Conservation (phyloP, 1,140 invertebrate genomes). For the Oreohelix idahoensis region DNA sequence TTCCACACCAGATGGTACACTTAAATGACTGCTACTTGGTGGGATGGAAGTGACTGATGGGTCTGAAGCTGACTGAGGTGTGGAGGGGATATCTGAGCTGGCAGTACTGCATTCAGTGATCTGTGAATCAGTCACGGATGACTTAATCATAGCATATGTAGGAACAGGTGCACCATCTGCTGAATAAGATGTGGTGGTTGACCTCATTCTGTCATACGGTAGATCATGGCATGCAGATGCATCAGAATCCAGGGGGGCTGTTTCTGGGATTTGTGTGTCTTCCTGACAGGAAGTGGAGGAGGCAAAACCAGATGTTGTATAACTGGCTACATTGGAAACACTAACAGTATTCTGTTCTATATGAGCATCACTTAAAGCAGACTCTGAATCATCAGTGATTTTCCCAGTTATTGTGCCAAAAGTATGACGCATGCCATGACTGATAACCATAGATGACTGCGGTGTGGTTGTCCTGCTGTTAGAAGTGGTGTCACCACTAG, state of each 20-base stretch:
- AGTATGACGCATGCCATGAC: not conserved
- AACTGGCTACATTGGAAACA: not conserved
- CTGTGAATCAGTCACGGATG: not conserved
- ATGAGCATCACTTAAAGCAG: not conserved
- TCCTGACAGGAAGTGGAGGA: not conserved
- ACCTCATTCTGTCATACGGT: not conserved
- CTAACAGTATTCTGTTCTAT: not conserved
- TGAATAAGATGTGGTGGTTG: not conserved
- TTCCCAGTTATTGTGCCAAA: not conserved
- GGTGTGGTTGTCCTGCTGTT: not conserved
- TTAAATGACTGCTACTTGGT: not conserved
- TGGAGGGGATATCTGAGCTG: not conserved
- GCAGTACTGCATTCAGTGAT: not conserved
- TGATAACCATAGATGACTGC: not conserved
- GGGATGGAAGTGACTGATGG: not conserved
- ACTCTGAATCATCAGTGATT: not conserved
- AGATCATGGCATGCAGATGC: not conserved
- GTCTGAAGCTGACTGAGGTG: not conserved
- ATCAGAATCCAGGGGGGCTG: not conserved
- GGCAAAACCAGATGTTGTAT: not conserved
- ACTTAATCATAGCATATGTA: not conserved
- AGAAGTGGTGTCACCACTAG: not conserved
- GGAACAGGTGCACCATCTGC: not conserved
- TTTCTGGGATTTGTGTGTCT: not conserved
- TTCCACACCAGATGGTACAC: not conserved